Evolutionary conservation across 2,113 vertebrate species (phyloP).

Genomic region (Sisor rabdophorus): DNA sequence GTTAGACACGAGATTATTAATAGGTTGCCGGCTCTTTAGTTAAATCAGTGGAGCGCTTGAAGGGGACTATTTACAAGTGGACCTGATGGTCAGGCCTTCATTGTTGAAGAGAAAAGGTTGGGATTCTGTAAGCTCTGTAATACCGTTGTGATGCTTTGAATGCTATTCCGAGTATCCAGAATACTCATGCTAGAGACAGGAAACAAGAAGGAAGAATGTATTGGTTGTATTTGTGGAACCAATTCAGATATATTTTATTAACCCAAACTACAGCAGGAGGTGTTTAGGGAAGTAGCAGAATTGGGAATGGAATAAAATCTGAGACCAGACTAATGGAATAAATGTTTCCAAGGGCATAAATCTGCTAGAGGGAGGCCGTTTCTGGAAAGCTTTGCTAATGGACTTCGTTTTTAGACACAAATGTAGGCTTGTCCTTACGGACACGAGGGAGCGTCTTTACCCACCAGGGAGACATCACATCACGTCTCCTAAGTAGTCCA

Average conservation of each 20-base stretch:
- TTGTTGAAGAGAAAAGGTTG: constrained; percentile 30
- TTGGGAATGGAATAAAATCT: constrained; percentile 37
- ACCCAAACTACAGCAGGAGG: constrained; percentile 9
- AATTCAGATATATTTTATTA: constrained; percentile 15
- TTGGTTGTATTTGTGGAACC: constrained; percentile 9
- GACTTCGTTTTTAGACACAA: constrained; percentile 52
- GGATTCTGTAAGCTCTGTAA: constrained; percentile 12
- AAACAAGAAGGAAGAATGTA: constrained; percentile 19
- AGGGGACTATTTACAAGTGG: constrained; percentile 37
- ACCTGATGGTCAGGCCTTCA: constrained; percentile 43
- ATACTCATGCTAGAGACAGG: constrained; percentile 13
- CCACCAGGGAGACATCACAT: constrained; percentile 33
- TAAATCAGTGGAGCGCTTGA: constrained; percentile 48
- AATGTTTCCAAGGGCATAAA: constrained; percentile 46
- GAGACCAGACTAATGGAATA: constrained; percentile 31
- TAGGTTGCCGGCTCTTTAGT: constrained; percentile 42
- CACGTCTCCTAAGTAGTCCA: constrained; percentile 52
- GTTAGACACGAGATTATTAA: constrained; percentile 41
- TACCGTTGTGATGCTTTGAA: neutral
- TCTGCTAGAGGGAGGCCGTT: constrained; percentile 41
- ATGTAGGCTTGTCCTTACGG: constrained; percentile 29
- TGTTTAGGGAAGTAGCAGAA: constrained; percentile 29
- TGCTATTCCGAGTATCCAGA: constrained; percentile 15
- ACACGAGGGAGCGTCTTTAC: constrained; percentile 46
- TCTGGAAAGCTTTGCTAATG: constrained; percentile 48